These are phyloP conservation scores for Epirrita christyi DNA, from an alignment of 2,888 invertebrate species.

Conservation along the genomic window DNA sequence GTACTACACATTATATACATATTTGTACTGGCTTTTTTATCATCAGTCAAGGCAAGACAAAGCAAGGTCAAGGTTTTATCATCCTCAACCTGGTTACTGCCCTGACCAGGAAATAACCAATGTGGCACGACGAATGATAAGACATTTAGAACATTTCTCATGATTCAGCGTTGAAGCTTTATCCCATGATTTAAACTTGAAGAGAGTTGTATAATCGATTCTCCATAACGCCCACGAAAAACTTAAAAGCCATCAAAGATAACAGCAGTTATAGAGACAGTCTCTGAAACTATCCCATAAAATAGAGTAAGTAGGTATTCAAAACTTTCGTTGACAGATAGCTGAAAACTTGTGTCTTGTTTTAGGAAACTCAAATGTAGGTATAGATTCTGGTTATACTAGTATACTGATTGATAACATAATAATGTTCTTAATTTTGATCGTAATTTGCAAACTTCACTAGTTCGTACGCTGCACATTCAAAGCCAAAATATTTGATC, in stretches of 20 bases:
- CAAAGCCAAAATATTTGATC: slow-evolving; percentile 57
- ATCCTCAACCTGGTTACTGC: too few species aligned
- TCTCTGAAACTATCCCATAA: slow-evolving; percentile 27
- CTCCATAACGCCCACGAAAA: slow-evolving; percentile 26
- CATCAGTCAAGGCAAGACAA: too few species aligned
- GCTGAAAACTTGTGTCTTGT: slow-evolving; percentile 28
- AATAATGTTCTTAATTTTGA: slow-evolving; percentile 4
- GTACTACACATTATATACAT: too few species aligned
- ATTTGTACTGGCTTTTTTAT: too few species aligned
- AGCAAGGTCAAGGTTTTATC: too few species aligned
- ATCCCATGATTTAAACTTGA: slow-evolving; percentile 13
- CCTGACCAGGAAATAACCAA: too few species aligned
- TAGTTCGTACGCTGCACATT: slow-evolving; percentile 32
- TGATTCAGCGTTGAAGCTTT: slow-evolving; percentile 7
- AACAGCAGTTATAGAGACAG: slow-evolving; percentile 19
- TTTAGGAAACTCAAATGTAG: slow-evolving; percentile 12
- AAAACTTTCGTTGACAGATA: slow-evolving; percentile 44
- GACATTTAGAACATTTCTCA: not conserved
- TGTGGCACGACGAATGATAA: too few species aligned
- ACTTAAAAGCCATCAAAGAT: slow-evolving; percentile 26
- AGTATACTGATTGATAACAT: slow-evolving; percentile 1
- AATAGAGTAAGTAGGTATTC: slow-evolving; percentile 28
- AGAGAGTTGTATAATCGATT: slow-evolving; percentile 24
- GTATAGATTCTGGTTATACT: slow-evolving; percentile 7
- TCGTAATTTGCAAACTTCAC: slow-evolving; percentile 9